Conservation (phyloP, 2,113 vertebrate species). For the Neofelis nebulosa region DNA sequence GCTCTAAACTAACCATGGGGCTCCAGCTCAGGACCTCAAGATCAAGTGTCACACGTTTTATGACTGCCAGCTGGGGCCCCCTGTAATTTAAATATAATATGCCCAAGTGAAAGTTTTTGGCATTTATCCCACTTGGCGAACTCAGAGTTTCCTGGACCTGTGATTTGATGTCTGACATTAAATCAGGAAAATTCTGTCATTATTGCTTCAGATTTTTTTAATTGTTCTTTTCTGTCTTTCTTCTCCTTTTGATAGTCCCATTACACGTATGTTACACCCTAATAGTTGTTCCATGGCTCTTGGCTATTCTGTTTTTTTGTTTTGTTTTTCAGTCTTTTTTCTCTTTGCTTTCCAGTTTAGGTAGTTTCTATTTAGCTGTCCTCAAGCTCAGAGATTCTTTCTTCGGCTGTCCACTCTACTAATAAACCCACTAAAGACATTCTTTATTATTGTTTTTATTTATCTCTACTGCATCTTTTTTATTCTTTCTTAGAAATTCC, state of each 20-base stretch:
- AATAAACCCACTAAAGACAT: background rate
- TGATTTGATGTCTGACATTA: background rate
- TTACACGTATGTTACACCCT: background rate
- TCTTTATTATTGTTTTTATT: background rate
- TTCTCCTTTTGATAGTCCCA: background rate
- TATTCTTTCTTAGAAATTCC: background rate
- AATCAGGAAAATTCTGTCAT: background rate
- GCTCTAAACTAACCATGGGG: background rate
- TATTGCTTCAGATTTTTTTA: background rate
- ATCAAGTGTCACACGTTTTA: background rate
- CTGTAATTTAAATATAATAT: background rate
- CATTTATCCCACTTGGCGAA: background rate
- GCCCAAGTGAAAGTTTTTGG: background rate
- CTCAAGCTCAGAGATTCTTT: background rate
- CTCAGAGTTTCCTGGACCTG: background rate
- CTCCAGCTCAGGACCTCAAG: background rate
- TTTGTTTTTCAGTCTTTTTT: background rate
- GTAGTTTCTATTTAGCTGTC: background rate
- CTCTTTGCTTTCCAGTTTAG: background rate
- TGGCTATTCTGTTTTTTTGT: background rate
- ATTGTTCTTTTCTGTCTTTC: background rate
- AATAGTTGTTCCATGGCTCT: background rate
- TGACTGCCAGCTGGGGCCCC: background rate
- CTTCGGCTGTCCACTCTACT: background rate
- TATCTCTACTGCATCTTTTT: background rate